Evolutionary conservation across 2,113 vertebrate species (phyloP), one percentile per base, ranked within the genome.

Genomic region (Toxotes jaculatrix): DNA sequence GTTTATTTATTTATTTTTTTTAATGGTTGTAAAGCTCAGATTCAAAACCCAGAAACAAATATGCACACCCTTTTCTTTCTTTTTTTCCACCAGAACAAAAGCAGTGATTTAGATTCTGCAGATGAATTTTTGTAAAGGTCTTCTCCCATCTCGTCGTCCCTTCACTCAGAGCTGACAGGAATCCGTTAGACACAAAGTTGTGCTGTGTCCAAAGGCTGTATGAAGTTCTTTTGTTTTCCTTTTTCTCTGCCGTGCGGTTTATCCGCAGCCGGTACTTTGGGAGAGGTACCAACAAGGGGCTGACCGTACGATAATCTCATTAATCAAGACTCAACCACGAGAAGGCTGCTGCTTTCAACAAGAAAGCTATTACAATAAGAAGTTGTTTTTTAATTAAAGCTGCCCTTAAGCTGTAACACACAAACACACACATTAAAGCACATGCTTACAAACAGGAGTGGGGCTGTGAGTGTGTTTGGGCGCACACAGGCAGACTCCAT

Each of bases 311-410:
- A 86, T 92, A 87, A 93, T 92, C 85, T 83, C 82, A 89, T 88
- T 87, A 87, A 88, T 91, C 88, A 84, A 73, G 85, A 82, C 76
- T 85, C 75, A 65, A 74, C 71, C 68, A 51, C n/a, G 2, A 80
- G 71, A 57, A 78, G 59, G 72, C 68, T 69, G 64, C 80, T 14
- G 85, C 86, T 84, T 65, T 77, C 45, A 75, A 86, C 74, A 84
- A 80, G 72, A 81, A 87, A 64, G 77, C 83, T 4, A 72, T 86
- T 85, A 84, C 77, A 88, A 88, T 79, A 69, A 87, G 77, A 74
- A 74, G 80, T 80, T 85, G 61, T 89, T 85, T 88, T 88, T 89
- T 84, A 83, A 93, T 93, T 93, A 92, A 91, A 90, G 64, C 77
- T 65, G 84, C 82, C 76, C 83, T 79, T 63, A 77, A 90, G 87